These are phyloP conservation scores for Aptenodytes forsteri DNA, from an alignment of 2,113 vertebrate species.

Conservation along the genomic window DNA sequence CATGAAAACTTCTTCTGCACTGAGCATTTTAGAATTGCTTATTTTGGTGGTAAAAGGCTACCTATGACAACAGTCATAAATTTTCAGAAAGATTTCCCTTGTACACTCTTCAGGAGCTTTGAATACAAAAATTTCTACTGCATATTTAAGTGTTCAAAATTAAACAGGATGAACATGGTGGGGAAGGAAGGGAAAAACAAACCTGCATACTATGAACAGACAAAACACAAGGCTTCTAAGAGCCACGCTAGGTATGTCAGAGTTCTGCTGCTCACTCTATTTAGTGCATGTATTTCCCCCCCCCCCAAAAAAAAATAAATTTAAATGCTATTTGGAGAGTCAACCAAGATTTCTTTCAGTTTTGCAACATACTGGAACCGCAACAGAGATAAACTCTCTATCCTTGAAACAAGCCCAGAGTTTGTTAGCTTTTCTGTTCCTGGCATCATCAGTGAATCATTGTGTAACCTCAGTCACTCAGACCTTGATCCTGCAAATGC, in stretches of 20 bases:
- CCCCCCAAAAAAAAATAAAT: background rate
- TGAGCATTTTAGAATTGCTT: background rate
- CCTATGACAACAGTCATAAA: background rate
- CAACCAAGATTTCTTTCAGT: background rate
- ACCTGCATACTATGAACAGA: background rate
- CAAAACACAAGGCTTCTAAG: background rate
- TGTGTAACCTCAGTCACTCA: slow-evolving; percentile 12
- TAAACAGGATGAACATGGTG: background rate
- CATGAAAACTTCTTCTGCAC: background rate
- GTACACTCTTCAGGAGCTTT: background rate
- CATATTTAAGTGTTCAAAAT: background rate
- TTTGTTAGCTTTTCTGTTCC: slow-evolving; percentile 46
- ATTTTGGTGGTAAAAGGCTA: background rate
- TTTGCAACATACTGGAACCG: background rate
- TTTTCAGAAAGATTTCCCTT: background rate
- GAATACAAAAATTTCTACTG: background rate
- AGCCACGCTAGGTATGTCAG: background rate
- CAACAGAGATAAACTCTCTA: slow-evolving; percentile 9
- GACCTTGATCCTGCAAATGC: background rate
- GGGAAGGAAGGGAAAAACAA: background rate
- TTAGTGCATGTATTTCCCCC: accelerated
- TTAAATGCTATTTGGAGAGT: background rate
- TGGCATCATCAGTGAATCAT: background rate
- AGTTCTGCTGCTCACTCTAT: background rate
- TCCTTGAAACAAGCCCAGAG: slow-evolving; percentile 30